Base-by-base conservation (phyloP, 2,113 vertebrate species). In the Odocoileus virginianus region DNA sequence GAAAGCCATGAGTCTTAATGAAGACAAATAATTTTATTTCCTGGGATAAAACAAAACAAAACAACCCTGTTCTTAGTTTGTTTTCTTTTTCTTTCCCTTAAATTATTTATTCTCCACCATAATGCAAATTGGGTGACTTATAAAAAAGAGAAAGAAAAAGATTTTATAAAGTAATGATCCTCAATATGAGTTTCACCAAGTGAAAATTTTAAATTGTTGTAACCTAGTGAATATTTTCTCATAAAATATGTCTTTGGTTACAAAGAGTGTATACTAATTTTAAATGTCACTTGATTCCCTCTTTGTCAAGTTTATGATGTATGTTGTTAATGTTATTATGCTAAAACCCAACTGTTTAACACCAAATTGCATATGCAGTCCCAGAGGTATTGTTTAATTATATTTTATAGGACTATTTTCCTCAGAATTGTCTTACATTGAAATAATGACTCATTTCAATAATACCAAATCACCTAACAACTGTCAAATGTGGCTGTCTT, bases 401-500 rank as follows among this genome's bases (percentile, higher is more conserved):
- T 91, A 40, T 25, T 57, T 97, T 96, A 16, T 15, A 4, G 76
- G 83, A 50, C 40, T 16, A 71, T 91, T 96, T 97, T 98, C 21
- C 93, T 79, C 21, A 83, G 5, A 96, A 91, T 89, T 93, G 58
- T 97, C 13, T 45, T 86, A 87, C 76, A 74, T 3, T 96, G 28
- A 92, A 96, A 95, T 94, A 71, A 96, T 90, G 74, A 91, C 61
- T 84, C 14, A 52, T 95, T 98, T 96, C 43, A 96, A 33, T 91
- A 89, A 15, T 82, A 81, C 14, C n/a, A 98, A 96, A 94, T 92
- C 86, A 90, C 23, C 21, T 36, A 94, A 6, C 64, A 82, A 94
- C 91, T 96, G 50, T 95, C 94, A 98, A 98, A 95, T 79, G 50
- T 14, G 97, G 74, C 94, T 81, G 19, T 97, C 50, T 98, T 79